These are phyloP conservation scores for Eutrigla gurnardus DNA, from an alignment of 2,797 vertebrate genomes.

Conservation along the genomic window DNA sequence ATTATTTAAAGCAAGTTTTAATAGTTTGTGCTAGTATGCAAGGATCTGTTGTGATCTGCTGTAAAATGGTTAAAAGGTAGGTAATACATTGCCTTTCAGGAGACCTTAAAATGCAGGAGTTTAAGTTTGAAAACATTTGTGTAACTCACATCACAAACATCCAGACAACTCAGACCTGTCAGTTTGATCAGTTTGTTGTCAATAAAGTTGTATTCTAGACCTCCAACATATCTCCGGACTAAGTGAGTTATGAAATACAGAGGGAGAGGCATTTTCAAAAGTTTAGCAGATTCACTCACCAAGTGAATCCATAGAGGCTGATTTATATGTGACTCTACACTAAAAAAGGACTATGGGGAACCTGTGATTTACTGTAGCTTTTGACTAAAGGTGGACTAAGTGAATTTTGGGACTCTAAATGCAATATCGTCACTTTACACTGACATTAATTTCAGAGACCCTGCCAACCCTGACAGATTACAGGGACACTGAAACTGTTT, in stretches of 20 bases:
- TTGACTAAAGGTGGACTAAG: neutral
- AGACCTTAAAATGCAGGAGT: neutral
- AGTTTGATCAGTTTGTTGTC: neutral
- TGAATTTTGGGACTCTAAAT: neutral
- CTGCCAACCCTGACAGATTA: conserved; percentile 10
- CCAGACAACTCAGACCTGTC: neutral
- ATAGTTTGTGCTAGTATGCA: neutral
- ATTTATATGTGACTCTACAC: neutral
- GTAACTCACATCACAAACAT: neutral
- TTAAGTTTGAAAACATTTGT: neutral
- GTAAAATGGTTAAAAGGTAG: neutral
- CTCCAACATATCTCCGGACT: neutral
- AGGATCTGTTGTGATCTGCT: neutral
- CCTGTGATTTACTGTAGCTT: neutral
- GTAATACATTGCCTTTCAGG: neutral
- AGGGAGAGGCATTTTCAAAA: neutral
- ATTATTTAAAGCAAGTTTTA: neutral
- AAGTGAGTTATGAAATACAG: conserved; percentile 10
- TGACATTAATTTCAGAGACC: neutral
- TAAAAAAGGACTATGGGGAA: neutral
- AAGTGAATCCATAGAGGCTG: neutral
- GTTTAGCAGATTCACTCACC: neutral
- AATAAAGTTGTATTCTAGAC: neutral
- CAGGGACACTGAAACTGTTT: neutral
- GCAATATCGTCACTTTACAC: neutral